Evolutionary conservation across 2,888 invertebrate genomes (phyloP).

Genomic region (Thalpophila matura): DNA sequence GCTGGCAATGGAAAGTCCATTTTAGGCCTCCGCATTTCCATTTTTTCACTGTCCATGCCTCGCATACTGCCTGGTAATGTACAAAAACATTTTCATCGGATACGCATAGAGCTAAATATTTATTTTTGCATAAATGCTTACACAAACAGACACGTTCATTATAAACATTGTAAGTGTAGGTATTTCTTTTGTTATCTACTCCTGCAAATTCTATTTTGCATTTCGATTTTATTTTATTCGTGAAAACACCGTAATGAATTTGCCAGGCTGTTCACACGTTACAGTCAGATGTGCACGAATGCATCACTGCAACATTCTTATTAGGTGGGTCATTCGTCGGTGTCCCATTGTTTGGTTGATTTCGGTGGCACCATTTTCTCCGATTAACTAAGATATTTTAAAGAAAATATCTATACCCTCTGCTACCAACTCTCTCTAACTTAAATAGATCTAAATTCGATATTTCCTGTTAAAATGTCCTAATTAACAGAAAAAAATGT

Average conservation of each 20-base stretch:
- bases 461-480: too few species aligned
- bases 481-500: too few species aligned
- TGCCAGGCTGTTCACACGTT: neutral
- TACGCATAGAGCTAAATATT: neutral
- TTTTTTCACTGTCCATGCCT: conserved; percentile 78
- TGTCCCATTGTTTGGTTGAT: too few species aligned
- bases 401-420: too few species aligned
- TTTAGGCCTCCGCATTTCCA: conserved; percentile 82
- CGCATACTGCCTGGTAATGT: conserved; percentile 76
- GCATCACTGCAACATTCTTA: neutral
- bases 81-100: conserved; percentile 6
- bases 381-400: too few species aligned
- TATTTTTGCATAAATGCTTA: conserved; percentile 9
- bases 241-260: neutral
- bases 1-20: conserved; percentile 84
- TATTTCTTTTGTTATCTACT: too few species aligned
- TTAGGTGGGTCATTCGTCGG: too few species aligned
- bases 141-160: neutral
- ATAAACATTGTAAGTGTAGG: neutral
- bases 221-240: neutral
- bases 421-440: too few species aligned
- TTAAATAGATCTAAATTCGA: too few species aligned
- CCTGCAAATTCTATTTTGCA: conserved; percentile 3
- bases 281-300: neutral
- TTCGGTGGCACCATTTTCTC: too few species aligned